Evolutionary conservation across 92 coral and sea anemone genomes (phyloP).

Genomic region (Desmophyllum pertusum): DNA sequence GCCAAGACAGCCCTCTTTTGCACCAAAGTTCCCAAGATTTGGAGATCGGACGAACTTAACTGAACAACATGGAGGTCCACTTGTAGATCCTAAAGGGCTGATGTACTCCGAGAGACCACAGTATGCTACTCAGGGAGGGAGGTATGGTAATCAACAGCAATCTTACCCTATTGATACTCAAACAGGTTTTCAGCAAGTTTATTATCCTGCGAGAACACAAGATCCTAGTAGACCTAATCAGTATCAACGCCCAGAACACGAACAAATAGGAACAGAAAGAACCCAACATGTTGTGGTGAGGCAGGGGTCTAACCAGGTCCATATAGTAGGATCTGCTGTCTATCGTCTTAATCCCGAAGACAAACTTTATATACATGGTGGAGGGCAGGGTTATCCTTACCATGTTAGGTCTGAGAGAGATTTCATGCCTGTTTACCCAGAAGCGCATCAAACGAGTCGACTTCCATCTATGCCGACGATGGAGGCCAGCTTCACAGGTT

Average conservation of each 20-base stretch:
- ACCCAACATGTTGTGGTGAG: constrained; percentile 19
- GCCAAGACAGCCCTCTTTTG: neutral
- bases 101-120: constrained; percentile 13
- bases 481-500: neutral
- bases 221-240: neutral
- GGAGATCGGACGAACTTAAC: neutral
- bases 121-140: neutral
- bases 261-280: neutral
- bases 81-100: neutral
- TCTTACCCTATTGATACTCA: constrained; percentile 1
- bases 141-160: constrained; percentile 5
- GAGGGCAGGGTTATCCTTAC: constrained; percentile 10
- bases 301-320: constrained; percentile 33
- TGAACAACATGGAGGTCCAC: neutral
- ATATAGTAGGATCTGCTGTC: constrained; percentile 21
- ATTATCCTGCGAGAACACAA: neutral
- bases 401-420: constrained; percentile 22
- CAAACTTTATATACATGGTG: constrained; percentile 14
- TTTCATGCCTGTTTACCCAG: neutral
- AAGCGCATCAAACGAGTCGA: neutral
- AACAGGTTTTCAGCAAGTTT: constrained; percentile 4
- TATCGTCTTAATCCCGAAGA: constrained; percentile 32
- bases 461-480: neutral
- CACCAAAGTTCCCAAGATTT: neutral
- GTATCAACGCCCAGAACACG: constrained; percentile 24